Evolutionary conservation across 2,797 vertebrate genomes (phyloP).

Genomic region (Sphenopsis melanotis): DNA sequence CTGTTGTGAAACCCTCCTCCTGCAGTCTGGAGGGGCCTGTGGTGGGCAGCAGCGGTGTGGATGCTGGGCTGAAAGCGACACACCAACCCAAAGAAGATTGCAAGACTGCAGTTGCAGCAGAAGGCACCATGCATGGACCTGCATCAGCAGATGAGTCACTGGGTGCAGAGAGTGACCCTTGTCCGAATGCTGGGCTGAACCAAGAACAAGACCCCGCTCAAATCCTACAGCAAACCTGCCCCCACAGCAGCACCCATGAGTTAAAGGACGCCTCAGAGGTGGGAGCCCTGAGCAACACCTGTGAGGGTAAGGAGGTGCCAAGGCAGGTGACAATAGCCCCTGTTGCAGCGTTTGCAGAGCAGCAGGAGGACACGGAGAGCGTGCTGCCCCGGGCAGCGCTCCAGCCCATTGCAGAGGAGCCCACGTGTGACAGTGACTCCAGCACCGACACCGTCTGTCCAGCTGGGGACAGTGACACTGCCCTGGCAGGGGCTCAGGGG

Average conservation of each 20-base stretch:
- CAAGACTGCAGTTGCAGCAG: background rate
- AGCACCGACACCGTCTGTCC: conserved; percentile 1
- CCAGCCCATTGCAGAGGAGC: conserved; percentile 58
- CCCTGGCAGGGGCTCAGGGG: background rate
- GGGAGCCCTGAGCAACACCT: background rate
- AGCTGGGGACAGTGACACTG: fast-evolving
- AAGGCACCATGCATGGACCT: background rate
- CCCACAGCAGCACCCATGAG: background rate
- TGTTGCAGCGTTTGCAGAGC: fast-evolving
- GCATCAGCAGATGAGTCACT: background rate
- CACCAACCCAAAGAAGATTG: background rate
- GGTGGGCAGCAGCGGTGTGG: background rate
- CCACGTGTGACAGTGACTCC: conserved; percentile 42
- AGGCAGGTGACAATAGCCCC: background rate
- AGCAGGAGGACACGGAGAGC: background rate
- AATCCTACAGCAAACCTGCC: background rate
- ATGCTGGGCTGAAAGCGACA: background rate
- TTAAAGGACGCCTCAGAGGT: background rate
- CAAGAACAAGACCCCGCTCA: background rate
- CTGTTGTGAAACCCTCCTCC: background rate
- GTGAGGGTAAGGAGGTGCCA: background rate
- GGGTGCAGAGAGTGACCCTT: background rate
- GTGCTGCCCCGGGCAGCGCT: background rate
- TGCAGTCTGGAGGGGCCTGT: background rate
- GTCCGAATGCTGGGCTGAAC: background rate